Conservation (phyloP, 2,113 vertebrate species). For the Colossoma macropomum region DNA sequence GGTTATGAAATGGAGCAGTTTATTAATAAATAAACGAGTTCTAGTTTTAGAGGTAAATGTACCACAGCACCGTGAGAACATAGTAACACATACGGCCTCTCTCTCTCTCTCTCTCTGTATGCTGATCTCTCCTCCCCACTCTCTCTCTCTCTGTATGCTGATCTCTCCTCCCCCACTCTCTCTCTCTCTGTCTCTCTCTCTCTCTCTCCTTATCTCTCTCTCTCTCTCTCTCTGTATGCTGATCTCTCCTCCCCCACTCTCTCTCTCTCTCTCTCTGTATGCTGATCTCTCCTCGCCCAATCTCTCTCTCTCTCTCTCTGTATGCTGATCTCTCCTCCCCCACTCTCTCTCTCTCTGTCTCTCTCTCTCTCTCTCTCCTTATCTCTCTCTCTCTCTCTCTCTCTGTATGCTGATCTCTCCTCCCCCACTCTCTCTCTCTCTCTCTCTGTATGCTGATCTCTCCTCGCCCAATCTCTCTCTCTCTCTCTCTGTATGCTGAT, state of each 20-base stretch:
- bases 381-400: not conserved
- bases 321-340: not conserved
- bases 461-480: not conserved
- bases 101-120: not conserved
- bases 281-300: too few relatives aligned
- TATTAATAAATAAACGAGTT: too few relatives aligned
- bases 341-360: slow-evolving; percentile 6
- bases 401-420: not conserved
- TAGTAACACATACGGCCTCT: not conserved
- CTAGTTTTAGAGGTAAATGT: too few relatives aligned
- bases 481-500: not conserved
- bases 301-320: not conserved
- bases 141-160: not conserved
- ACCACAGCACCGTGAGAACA: too few relatives aligned
- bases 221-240: not conserved
- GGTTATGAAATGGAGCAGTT: too few relatives aligned
- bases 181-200: not conserved
- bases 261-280: not conserved
- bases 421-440: too few relatives aligned
- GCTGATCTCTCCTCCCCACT: not conserved
- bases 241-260: not conserved
- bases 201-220: not conserved
- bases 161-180: too few relatives aligned
- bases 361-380: not conserved
- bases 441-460: not conserved